phyloP scores from a whole-genome alignment of 1,140 invertebrate genomes.

The Bombus cullumanus region DNA sequence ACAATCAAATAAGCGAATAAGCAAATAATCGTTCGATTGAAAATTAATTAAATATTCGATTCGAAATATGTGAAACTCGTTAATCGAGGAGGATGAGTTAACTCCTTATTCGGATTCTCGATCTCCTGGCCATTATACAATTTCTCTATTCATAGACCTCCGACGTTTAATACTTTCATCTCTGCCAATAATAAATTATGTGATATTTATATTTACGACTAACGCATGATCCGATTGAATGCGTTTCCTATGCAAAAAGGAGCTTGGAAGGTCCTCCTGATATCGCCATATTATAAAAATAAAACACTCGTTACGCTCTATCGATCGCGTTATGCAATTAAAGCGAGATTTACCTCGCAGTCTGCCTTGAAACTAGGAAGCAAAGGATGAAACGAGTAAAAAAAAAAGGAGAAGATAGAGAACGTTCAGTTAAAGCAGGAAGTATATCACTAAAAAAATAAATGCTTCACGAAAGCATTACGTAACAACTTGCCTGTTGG shows the following conservation, averaged over 20 bases:
- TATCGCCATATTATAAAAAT: not conserved
- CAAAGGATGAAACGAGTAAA: not conserved
- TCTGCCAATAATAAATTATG: not conserved
- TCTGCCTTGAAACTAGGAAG: too few species aligned
- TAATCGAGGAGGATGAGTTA: too few species aligned
- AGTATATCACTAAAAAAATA: not conserved
- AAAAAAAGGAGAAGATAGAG: too few species aligned
- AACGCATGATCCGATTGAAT: not conserved
- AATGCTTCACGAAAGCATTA: not conserved
- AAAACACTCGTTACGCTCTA: not conserved
- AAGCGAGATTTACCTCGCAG: not conserved
- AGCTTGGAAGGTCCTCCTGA: not conserved
- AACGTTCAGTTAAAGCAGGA: not conserved
- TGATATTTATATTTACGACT: not conserved
- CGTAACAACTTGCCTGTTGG: slow-evolving; percentile 83
- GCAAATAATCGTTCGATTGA: not conserved
- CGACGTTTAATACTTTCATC: not conserved
- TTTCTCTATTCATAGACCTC: not conserved
- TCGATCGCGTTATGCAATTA: not conserved
- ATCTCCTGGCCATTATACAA: not conserved
- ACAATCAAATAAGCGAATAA: not conserved
- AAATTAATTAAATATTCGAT: not conserved
- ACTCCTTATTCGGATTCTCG: not conserved
- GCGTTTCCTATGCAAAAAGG: not conserved
- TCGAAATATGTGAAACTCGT: not conserved